Conservation (phyloP, 2,797 vertebrate species). For the Danio aesculapii region DNA sequence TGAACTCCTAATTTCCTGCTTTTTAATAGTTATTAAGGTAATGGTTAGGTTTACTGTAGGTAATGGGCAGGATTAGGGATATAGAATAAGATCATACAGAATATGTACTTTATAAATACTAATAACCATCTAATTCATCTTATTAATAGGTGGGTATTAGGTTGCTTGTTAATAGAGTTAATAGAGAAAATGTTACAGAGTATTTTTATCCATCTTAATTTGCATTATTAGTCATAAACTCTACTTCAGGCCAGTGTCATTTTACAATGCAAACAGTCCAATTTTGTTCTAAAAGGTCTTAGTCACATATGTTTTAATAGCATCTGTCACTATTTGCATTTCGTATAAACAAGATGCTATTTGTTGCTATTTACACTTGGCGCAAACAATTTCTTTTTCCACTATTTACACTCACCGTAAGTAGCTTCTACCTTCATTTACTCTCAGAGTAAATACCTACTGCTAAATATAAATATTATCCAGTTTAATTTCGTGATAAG, state of each 20-base stretch:
- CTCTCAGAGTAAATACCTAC: background rate
- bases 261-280: background rate
- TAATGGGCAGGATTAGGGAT: no score
- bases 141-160: no score
- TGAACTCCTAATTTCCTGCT: no score
- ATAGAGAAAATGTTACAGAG: no score
- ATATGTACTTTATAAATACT: background rate
- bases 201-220: no score
- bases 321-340: constrained; percentile 16
- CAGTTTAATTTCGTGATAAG: background rate
- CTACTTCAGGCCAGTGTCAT: background rate
- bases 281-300: no score
- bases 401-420: constrained; percentile 11
- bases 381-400: constrained; percentile 14
- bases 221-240: no score
- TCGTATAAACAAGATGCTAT: constrained; percentile 21
- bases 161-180: no score
- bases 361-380: constrained; percentile 25
- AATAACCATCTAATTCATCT: background rate
- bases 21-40: no score
- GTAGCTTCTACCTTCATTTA: constrained; percentile 23
- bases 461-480: background rate
- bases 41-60: no score
- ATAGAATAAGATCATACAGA: background rate
- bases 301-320: background rate